Conservation (phyloP, 1,140 invertebrate genomes). For the Solen grandis region DNA sequence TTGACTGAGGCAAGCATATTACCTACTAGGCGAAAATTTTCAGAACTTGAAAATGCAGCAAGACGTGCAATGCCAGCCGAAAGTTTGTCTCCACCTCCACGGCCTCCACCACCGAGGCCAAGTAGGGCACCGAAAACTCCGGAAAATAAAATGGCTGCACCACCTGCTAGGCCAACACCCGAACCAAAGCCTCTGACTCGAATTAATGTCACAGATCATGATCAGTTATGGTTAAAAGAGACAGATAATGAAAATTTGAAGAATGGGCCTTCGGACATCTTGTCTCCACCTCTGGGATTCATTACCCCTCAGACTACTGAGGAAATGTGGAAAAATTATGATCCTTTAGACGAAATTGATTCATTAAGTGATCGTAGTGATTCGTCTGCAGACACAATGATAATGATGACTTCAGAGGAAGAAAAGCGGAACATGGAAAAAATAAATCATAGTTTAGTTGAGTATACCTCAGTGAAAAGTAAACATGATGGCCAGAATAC, state of each 20-base stretch:
- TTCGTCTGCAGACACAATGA: constrained; percentile 74
- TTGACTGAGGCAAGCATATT: background rate
- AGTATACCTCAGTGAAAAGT: constrained; percentile 50
- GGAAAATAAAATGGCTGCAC: constrained; percentile 4
- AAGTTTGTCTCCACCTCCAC: constrained; percentile 20
- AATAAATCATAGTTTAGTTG: constrained; percentile 66
- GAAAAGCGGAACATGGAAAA: constrained; percentile 65
- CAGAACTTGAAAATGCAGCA: background rate
- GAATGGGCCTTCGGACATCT: constrained; percentile 20
- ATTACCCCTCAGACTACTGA: constrained; percentile 66
- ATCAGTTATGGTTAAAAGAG: constrained; percentile 66
- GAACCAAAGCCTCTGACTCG: constrained; percentile 66
- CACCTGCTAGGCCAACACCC: background rate
- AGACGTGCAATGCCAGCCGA: constrained; percentile 11
- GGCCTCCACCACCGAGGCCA: constrained; percentile 39
- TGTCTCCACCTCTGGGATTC: constrained; percentile 67
- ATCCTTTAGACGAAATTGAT: constrained; percentile 65
- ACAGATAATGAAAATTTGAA: constrained; percentile 45
- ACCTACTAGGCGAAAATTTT: background rate
- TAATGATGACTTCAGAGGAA: constrained; percentile 75
- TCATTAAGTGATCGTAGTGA: constrained; percentile 67
- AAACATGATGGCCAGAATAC: constrained; percentile 26
- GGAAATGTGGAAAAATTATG: constrained; percentile 66
- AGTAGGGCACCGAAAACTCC: constrained; percentile 6
- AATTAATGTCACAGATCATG: constrained; percentile 70